These are phyloP conservation scores for Leuciscus waleckii DNA, from an alignment of 2,797 vertebrate species.

Conservation along the genomic window DNA sequence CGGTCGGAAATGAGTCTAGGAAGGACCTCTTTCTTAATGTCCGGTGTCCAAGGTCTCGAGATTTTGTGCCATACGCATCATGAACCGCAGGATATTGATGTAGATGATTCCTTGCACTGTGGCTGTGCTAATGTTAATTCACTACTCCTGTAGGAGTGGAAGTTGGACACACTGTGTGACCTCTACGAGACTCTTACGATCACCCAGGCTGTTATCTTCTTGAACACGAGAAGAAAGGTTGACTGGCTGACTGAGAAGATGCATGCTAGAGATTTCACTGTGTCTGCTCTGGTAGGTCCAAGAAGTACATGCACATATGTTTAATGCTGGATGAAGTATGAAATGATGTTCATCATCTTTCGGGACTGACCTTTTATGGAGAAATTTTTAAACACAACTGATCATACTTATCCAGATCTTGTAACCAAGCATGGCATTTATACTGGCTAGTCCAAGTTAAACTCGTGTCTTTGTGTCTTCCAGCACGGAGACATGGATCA, in stretches of 20 bases:
- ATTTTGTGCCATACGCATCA: slow-evolving; percentile 82
- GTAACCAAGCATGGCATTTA: neutral
- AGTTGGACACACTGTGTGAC: slow-evolving; percentile 97
- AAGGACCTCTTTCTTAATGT: slow-evolving; percentile 99
- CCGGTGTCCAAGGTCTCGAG: slow-evolving; percentile 85
- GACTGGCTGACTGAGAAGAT: slow-evolving; percentile 99
- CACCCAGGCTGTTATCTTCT: slow-evolving; percentile 98
- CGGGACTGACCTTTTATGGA: slow-evolving; percentile 94
- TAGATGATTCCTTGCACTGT: neutral
- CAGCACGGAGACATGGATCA: slow-evolving; percentile 99
- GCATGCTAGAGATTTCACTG: slow-evolving; percentile 96
- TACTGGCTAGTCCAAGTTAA: neutral
- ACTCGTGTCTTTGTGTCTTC: neutral
- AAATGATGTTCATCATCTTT: slow-evolving; percentile 98
- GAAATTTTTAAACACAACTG: slow-evolving; percentile 80
- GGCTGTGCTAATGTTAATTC: neutral
- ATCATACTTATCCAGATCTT: slow-evolving; percentile 76
- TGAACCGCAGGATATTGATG: neutral
- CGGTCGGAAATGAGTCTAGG: slow-evolving; percentile 78
- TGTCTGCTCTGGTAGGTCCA: slow-evolving; percentile 93
- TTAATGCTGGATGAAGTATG: slow-evolving; percentile 75
- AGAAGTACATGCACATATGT: no score
- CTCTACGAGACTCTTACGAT: slow-evolving; percentile 97
- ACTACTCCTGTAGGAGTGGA: slow-evolving; percentile 87
- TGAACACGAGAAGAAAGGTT: slow-evolving; percentile 98